Base-by-base conservation (phyloP, 2,113 vertebrate genomes). In the Burhinus bistriatus region DNA sequence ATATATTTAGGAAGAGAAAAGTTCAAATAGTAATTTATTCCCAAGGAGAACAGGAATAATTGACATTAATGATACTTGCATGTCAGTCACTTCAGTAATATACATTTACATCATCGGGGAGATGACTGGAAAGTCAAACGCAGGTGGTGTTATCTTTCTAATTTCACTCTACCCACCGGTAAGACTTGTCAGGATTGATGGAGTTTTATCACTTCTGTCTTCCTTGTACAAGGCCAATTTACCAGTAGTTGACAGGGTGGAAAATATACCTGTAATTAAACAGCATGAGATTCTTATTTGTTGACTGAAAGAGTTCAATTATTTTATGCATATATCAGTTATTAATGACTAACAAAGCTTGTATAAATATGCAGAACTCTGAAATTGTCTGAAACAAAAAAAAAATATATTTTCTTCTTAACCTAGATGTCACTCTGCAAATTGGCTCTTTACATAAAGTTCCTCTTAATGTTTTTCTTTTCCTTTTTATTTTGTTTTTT, bases 221-320 rank as follows among this genome's bases (percentile, higher is more conserved):
- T 89, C 71, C 77, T 79, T 93, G 73, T 95, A 76, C 83, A 85
- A 91, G 87, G 89, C 95, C 91, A 97, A 95, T 96, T 95, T 97
- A 77, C 94, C 90, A 90, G 86, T 40, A 89, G 72, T 54, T 95
- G 96, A 93, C 96, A 94, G 89, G 66, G 85, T 93, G 87, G 93
- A 96, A 97, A 97, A 97, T 97, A 89, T 90, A 96, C 95, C 92
- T 95, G 95, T 96, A 95, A 97, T 97, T 96, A 96, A 96, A 54
- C 93, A 96, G 96, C 95, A 29, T 89, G 93, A 89, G 79, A 73
- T 89, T 90, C 80, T 77, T 93, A 90, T 84, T 97, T 96, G 95
- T 97, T 97, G 97, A 93, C 90, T 91, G 92, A 61, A 84, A 88
- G 84, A 97, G 77, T 92, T 95, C 93, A 94, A 95, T 96, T 97